phyloP scores from a whole-genome alignment of 2,797 vertebrate species.

The Australoheros facetus region DNA sequence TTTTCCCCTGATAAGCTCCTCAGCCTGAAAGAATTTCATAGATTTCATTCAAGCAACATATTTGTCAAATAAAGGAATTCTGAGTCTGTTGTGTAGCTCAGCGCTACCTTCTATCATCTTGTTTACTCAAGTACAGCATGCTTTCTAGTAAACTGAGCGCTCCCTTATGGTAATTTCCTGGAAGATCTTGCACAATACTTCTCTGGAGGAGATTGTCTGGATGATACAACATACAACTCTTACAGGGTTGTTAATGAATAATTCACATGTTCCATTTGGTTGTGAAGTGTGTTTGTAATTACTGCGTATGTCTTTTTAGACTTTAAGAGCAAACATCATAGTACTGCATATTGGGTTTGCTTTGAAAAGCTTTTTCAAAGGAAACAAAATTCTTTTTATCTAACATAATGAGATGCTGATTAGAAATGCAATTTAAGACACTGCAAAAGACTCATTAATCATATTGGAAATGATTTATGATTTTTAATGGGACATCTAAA shows the following conservation, averaged over 20 bases:
- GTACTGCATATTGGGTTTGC: background rate
- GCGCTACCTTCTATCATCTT: background rate
- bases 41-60: slow-evolving; percentile 9
- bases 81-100: background rate
- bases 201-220: background rate
- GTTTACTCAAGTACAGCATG: background rate
- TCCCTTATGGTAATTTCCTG: slow-evolving; percentile 14
- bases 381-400: background rate
- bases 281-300: slow-evolving; percentile 12
- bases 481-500: background rate
- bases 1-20: slow-evolving; percentile 32
- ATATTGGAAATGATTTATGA: background rate
- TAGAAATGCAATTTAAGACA: background rate
- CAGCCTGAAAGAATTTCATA: slow-evolving; percentile 20
- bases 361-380: background rate
- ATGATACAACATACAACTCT: background rate
- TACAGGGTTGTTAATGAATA: slow-evolving; percentile 5
- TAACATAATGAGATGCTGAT: background rate
- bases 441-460: background rate
- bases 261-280: slow-evolving; percentile 8
- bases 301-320: background rate
- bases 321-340: background rate
- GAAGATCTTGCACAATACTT: background rate
- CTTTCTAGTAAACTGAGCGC: slow-evolving; percentile 33
- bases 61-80: slow-evolving; percentile 18